Evolutionary conservation across 2,888 invertebrate species (phyloP).

Genomic region (Xestoiulus laeticollis): DNA sequence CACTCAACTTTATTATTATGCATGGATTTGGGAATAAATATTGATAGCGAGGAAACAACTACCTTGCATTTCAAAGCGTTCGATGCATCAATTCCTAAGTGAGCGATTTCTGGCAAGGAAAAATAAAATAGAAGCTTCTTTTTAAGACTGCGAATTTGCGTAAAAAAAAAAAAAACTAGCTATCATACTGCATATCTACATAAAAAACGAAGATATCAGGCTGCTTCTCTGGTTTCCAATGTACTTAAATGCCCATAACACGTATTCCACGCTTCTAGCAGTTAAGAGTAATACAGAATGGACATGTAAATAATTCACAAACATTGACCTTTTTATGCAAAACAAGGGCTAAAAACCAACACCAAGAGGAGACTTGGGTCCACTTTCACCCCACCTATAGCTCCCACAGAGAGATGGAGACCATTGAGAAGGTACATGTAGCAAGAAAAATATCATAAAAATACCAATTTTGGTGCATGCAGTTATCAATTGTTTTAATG

Average conservation of each 20-base stretch:
- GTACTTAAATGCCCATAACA: background rate
- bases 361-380: too few relatives aligned
- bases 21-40: background rate
- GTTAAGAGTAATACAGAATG: too few relatives aligned
- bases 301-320: too few relatives aligned
- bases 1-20: conserved; percentile 5
- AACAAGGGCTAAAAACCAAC: too few relatives aligned
- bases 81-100: background rate
- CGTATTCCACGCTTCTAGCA: background rate
- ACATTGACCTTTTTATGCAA: too few relatives aligned
- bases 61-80: background rate
- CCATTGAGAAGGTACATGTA: too few relatives aligned
- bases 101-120: background rate
- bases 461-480: too few relatives aligned
- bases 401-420: too few relatives aligned
- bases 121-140: background rate
- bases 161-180: background rate
- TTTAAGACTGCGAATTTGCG: background rate
- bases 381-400: too few relatives aligned
- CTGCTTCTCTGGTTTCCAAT: background rate
- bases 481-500: too few relatives aligned
- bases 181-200: background rate
- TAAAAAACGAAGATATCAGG: background rate
- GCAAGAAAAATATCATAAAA: too few relatives aligned
- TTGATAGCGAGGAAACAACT: background rate